Conservation (phyloP, 2,797 vertebrate species). For the Poecilia gillii region DNA sequence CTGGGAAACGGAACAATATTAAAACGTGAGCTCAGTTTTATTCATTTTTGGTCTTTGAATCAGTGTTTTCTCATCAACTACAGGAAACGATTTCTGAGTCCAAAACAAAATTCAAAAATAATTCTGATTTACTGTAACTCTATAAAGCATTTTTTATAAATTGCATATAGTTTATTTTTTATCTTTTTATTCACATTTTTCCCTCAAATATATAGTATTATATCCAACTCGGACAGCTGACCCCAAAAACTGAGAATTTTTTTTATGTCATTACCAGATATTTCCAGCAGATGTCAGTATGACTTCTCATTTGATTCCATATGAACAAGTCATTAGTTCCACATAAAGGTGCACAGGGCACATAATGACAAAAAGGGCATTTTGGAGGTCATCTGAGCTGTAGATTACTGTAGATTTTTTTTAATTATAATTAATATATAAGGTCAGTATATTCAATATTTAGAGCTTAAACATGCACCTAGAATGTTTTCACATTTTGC, state of each 20-base stretch:
- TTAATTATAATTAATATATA: not conserved
- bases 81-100: not conserved
- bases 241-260: not conserved
- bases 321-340: not conserved
- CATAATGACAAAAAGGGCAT: slow-evolving; percentile 31
- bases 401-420: not conserved
- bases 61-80: not conserved
- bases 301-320: not conserved
- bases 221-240: not conserved
- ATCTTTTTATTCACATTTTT: not conserved
- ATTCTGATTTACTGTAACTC: not conserved
- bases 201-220: not conserved
- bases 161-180: not conserved
- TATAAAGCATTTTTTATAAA: not conserved
- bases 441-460: not conserved
- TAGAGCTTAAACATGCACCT: not conserved
- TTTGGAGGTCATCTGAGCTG: slow-evolving; percentile 41
- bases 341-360: slow-evolving; percentile 45
- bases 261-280: slow-evolving; percentile 8
- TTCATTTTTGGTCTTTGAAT: not conserved
- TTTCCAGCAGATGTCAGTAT: slow-evolving; percentile 64
- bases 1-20: not conserved
- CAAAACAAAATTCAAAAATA: not conserved
- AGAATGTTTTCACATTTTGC: not conserved
- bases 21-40: slow-evolving; percentile 8